Evolutionary conservation across 2,888 invertebrate genomes (phyloP), one percentile per base, ranked within the genome.

Genomic region (Pachymerium ferrugineum): DNA sequence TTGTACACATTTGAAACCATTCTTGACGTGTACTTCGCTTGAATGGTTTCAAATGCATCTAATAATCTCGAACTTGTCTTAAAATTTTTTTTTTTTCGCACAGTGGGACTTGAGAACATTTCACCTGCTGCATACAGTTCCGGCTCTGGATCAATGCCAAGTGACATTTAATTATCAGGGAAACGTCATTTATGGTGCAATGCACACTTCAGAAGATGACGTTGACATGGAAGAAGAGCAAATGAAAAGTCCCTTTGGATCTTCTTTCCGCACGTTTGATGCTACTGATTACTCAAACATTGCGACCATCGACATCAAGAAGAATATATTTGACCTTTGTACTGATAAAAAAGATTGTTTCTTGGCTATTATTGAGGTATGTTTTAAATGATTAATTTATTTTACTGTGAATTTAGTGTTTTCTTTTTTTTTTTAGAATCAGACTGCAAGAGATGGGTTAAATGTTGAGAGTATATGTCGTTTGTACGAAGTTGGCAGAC

Each of bases 91-190:
- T 62, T 28, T 3, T 74, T 72, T 72, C 47, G 54, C 33, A 54
- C 78, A 98, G 73, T 99, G 98, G 98, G 99, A 99, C 82, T 83
- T 98, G 29, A 85, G 98, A 78, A 97, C 96, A 54, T 97, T 94
- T 83, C 94, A 96, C 81, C 84, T 99, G 54, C 84, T 99, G 35
- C 89, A 95, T 81, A 97, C 97, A 0, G 97, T 99, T 72, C 93
- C 97, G 0, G 90, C 92, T 0, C 85, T 99, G 76, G 95, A 97
- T 81, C 94, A 95, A 81, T 94, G 94, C 77, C 88, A 89, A 81
- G 89, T 97, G 30, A 87, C 89, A 75, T 99, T 99, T 84, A 96
- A 94, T 74, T 90, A 92, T 1, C 86, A 90, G 73, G 92, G 92
- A 78, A 90, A 90, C 78, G 91, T 93, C 30, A 89, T 98, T 75